These are phyloP conservation scores for Carcina quercana DNA, from an alignment of 2,888 invertebrate genomes.

Conservation along the genomic window DNA sequence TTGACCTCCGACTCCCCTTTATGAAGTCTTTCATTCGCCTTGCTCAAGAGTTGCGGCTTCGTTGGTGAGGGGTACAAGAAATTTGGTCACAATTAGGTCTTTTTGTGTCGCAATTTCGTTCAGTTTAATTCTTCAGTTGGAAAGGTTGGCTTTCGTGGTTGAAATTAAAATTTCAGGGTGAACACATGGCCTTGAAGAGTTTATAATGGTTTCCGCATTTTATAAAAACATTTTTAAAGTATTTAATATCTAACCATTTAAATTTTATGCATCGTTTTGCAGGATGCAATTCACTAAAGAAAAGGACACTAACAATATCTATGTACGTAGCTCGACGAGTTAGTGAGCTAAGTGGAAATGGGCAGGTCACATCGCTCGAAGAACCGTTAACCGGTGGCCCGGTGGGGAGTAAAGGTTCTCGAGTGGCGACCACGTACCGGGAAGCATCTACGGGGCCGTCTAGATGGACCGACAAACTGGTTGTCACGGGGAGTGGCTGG, in stretches of 20 bases:
- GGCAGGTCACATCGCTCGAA: too few species aligned
- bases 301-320: background rate
- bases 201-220: background rate
- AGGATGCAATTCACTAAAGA: background rate
- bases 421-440: too few species aligned
- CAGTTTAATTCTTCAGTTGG: conserved; percentile 10
- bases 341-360: too few species aligned
- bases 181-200: background rate
- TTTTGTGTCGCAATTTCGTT: conserved; percentile 15
- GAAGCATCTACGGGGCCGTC: too few species aligned
- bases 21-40: background rate
- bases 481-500: too few species aligned
- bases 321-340: too few species aligned
- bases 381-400: too few species aligned
- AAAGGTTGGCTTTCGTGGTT: background rate
- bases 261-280: background rate
- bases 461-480: too few species aligned
- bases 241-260: background rate
- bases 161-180: background rate
- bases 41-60: background rate
- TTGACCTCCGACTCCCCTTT: conserved; percentile 15
- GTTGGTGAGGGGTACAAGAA: conserved; percentile 3
- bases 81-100: conserved; percentile 12
- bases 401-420: too few species aligned
- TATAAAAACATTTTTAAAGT: background rate